Conservation (phyloP, 2,113 vertebrate species). For the Phocoena sinus region DNA sequence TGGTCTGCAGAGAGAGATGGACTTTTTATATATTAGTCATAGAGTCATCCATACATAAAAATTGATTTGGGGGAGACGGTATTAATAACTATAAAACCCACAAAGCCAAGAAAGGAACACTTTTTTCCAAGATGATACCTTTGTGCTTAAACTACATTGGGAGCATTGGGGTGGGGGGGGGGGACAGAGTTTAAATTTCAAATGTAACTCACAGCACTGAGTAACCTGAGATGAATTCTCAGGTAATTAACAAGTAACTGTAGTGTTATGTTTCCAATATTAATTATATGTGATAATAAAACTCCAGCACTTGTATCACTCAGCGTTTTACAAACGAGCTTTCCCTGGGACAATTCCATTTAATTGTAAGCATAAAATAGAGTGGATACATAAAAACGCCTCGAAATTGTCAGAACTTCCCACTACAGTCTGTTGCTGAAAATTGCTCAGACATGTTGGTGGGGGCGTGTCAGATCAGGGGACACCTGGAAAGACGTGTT, state of each 20-base stretch:
- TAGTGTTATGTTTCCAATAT: not conserved
- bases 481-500: slow-evolving; percentile 61
- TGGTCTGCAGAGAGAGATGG: not conserved
- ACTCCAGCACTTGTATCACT: not conserved
- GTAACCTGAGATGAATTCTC: not conserved
- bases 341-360: not conserved
- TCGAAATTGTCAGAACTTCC: not conserved
- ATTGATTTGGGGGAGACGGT: not conserved
- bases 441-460: slow-evolving; percentile 60
- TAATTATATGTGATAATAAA: not conserved
- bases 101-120: not conserved
- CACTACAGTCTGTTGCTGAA: not conserved
- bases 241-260: not conserved
- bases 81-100: not conserved
- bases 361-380: not conserved
- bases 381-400: not conserved
- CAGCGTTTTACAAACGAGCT: not conserved
- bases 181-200: not conserved
- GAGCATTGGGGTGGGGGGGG: not conserved
- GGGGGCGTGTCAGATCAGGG: slow-evolving; percentile 22
- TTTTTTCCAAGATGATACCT: not conserved
- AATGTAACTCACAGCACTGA: not conserved
- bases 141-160: not conserved
- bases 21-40: not conserved
- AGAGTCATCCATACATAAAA: not conserved